phyloP scores from a whole-genome alignment of 2,888 invertebrate species.

The Cheilosia pagana region DNA sequence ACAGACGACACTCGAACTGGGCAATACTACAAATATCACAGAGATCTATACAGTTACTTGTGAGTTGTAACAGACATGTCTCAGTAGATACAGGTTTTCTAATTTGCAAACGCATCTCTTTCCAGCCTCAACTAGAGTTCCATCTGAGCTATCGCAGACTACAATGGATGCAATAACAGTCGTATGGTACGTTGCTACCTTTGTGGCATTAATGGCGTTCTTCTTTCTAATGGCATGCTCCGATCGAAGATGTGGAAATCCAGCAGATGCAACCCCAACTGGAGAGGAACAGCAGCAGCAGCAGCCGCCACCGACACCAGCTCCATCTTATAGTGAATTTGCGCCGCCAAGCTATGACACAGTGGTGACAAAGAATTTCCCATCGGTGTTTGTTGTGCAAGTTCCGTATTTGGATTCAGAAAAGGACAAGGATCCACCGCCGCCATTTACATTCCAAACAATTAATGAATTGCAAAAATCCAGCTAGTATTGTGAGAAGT shows the following conservation, averaged over 20 bases:
- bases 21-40: slow-evolving; percentile 53
- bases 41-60: slow-evolving; percentile 54
- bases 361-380: slow-evolving; percentile 80
- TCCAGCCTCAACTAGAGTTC: slow-evolving; percentile 46
- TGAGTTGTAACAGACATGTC: slow-evolving; percentile 4
- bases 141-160: slow-evolving; percentile 80
- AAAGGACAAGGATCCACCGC: slow-evolving; percentile 68
- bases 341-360: slow-evolving; percentile 83
- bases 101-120: neutral
- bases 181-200: slow-evolving; percentile 83
- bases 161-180: slow-evolving; percentile 83
- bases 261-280: neutral
- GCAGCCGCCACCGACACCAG: slow-evolving; percentile 80
- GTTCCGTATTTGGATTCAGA: slow-evolving; percentile 72
- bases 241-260: slow-evolving; percentile 79
- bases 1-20: slow-evolving; percentile 38
- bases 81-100: neutral
- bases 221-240: slow-evolving; percentile 83
- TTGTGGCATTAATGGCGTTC: slow-evolving; percentile 82
- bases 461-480: slow-evolving; percentile 80
- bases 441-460: slow-evolving; percentile 78
- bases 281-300: slow-evolving; percentile 27
- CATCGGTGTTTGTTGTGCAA: slow-evolving; percentile 81
- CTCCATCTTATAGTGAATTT: slow-evolving; percentile 83
- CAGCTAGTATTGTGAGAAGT: slow-evolving; percentile 35